These are phyloP conservation scores for Psittacula cyanocephala DNA, from an alignment of 2,113 vertebrate species.

Conservation along the genomic window DNA sequence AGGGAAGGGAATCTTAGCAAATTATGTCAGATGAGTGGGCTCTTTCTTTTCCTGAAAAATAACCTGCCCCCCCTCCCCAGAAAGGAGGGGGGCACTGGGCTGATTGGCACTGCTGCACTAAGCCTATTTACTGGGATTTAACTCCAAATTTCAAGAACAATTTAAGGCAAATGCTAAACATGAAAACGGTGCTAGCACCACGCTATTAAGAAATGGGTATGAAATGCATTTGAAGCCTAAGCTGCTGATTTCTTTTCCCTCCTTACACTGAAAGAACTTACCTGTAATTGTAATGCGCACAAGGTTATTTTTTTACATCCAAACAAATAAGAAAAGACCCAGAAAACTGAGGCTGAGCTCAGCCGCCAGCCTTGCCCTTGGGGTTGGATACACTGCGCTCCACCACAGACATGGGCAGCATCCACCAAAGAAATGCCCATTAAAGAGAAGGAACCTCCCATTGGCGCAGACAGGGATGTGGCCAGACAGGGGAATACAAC, in stretches of 20 bases:
- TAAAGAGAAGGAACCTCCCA: not conserved
- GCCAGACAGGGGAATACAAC: not conserved
- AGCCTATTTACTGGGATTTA: not conserved
- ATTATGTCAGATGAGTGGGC: not conserved
- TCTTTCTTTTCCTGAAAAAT: constrained; percentile 23
- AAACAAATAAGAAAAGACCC: not conserved
- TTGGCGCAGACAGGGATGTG: not conserved
- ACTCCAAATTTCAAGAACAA: not conserved
- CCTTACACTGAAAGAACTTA: not conserved
- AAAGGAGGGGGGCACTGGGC: not conserved
- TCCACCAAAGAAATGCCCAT: not conserved
- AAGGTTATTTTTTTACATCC: not conserved
- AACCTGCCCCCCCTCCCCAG: not conserved
- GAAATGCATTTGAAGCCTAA: not conserved
- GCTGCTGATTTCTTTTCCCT: not conserved
- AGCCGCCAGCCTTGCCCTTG: not conserved
- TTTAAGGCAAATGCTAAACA: not conserved
- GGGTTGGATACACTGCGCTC: not conserved
- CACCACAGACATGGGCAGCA: not conserved
- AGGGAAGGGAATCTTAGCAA: not conserved
- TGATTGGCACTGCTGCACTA: not conserved
- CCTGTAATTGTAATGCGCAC: fast-evolving
- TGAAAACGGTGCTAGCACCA: not conserved
- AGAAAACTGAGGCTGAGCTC: not conserved
- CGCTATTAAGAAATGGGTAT: not conserved